Percentiles rank a stretch among this genome's conserved stretches.
Evolutionary conservation across 2,797 vertebrate species (phyloP).

Genomic region (Syngnathus rostellatus): DNA sequence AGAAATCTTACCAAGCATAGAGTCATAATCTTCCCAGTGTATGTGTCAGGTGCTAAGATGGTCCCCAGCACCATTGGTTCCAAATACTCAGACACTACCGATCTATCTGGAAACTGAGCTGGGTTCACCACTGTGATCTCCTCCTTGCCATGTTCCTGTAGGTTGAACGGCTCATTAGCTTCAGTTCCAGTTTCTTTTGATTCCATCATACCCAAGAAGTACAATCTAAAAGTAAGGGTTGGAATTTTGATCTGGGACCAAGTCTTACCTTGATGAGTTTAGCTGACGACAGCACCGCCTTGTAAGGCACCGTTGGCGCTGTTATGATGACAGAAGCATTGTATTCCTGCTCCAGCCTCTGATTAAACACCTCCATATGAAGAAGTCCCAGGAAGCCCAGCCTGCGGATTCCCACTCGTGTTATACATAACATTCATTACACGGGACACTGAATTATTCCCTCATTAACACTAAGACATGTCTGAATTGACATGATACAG

Average conservation of each 20-base stretch:
- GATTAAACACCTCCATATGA: conserved; percentile 98
- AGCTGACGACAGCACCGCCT: conserved; percentile 81
- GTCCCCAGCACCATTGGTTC: conserved; percentile 90
- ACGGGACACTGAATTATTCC: not conserved
- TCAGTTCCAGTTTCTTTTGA: not conserved
- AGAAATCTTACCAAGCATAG: conserved; percentile 77
- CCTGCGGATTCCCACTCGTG: conserved; percentile 50
- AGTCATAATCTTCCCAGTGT: conserved; percentile 81
- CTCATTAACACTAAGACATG: not conserved
- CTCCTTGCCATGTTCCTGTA: conserved; percentile 76
- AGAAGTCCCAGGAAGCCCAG: conserved; percentile 93
- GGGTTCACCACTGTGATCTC: conserved; percentile 90
- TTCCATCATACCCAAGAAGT: not conserved
- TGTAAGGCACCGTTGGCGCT: conserved; percentile 90
- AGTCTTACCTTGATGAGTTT: conserved; percentile 86
- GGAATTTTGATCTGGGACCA: not conserved
- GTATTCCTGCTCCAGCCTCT: conserved; percentile 93
- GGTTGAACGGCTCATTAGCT: not conserved
- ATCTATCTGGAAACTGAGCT: conserved; percentile 83
- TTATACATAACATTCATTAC: not conserved
- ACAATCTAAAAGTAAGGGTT: not conserved
- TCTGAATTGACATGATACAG: not conserved
- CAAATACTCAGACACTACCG: conserved; percentile 78
- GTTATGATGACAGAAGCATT: conserved; percentile 91
- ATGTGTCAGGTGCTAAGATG: conserved; percentile 80